Evolutionary conservation across 2,888 invertebrate genomes (phyloP), one percentile per base, ranked within the genome.

Genomic region (Brachyopa scutellaris): DNA sequence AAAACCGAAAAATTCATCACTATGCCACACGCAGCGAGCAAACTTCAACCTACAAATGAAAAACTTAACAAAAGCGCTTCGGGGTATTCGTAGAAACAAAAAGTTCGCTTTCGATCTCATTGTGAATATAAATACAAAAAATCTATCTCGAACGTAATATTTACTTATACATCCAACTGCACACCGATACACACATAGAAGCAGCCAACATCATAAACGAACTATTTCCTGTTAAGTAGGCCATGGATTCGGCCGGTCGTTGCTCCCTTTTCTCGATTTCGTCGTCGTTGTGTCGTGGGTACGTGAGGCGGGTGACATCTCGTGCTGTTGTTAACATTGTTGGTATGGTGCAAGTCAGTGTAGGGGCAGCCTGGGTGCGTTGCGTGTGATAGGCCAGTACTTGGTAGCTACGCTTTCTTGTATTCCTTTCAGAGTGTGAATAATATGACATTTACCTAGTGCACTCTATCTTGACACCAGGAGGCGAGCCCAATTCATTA

Each of bases 191-290:
- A 55, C 33, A 26, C 23, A 19, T 2, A 31, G 36, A 13, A 13
- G 3, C 45, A 67, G 47, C 26, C 38, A 36, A 72, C 85, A 62
- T 29, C 31, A 64, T 69, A 74, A 84, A 74, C 84, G 84, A 80
- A 79, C 84, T 85, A 86, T 86, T 85, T 85, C 85, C 85, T 85
- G 77, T 84, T 87, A 89, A 88, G 86, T 90, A 89, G 90, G 90
- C 89, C 90, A 90, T 87, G 90, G 89, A 89, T 89, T 86, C 86
- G 86, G 86, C 80, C 88, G 90, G 89, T 89, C 90, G 88, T 88
- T 90, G 90, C 89, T 89, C 90, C 73, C 78, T 55, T 80, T 59
- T 88, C 87, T 86, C 84, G 86, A 80, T 83, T 84, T 80, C 69
- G 72, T 47, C 21, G 53, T 23, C 42, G 70, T 53, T 6, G 61